phyloP scores from a whole-genome alignment of 2,797 vertebrate genomes.

The Alosa sapidissima region DNA sequence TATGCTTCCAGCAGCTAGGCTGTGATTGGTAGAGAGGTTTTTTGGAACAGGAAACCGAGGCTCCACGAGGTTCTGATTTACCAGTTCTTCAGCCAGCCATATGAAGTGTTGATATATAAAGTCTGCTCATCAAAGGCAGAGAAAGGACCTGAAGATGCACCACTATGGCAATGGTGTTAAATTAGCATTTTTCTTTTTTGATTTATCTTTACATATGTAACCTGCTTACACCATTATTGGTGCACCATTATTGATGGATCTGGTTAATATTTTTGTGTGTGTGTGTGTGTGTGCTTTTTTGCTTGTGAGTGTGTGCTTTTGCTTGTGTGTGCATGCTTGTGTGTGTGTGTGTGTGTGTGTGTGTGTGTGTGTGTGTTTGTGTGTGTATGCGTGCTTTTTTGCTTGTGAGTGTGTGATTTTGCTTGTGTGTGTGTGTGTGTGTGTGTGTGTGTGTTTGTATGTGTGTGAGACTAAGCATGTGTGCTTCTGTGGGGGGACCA shows the following conservation, averaged over 20 bases:
- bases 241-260: not conserved
- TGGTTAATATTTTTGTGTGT: not conserved
- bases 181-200: not conserved
- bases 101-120: too few species aligned
- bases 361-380: not conserved
- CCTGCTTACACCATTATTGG: not conserved
- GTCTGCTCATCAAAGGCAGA: too few species aligned
- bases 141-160: not conserved
- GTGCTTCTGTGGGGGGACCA: constrained; percentile 53
- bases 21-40: not conserved
- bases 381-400: too few species aligned
- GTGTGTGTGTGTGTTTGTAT: constrained; percentile 6
- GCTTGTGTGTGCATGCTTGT: constrained; percentile 6
- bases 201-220: not conserved
- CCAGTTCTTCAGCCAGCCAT: not conserved
- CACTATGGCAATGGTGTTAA: not conserved
- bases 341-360: constrained; percentile 7
- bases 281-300: not conserved
- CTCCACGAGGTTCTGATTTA: not conserved
- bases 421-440: constrained; percentile 34
- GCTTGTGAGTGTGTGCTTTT: not conserved
- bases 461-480: not conserved
- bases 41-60: not conserved
- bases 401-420: too few species aligned
- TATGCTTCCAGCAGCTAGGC: not conserved